Evolutionary conservation across 2,797 vertebrate genomes (phyloP).

Genomic region (Schizothorax lantsangensis): DNA sequence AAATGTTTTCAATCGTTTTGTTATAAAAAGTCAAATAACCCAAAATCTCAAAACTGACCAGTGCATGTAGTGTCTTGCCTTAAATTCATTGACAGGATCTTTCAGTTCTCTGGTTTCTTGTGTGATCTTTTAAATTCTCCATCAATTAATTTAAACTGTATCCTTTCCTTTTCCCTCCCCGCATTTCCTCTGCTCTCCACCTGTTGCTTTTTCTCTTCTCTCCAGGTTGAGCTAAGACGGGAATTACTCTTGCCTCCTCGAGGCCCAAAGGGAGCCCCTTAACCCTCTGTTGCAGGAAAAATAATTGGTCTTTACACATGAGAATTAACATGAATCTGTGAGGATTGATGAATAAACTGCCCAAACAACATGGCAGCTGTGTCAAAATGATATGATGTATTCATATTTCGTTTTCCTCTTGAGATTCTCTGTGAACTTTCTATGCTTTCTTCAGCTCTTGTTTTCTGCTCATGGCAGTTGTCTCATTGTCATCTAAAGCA

Average conservation of each 20-base stretch:
- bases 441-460: slow-evolving; percentile 12
- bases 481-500: not conserved
- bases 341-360: slow-evolving; percentile 1
- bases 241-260: slow-evolving; percentile 5
- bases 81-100: not conserved
- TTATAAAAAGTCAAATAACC: not conserved
- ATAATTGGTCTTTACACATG: slow-evolving; percentile 46
- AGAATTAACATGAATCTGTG: slow-evolving; percentile 11
- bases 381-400: not conserved
- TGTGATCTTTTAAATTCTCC: slow-evolving; percentile 13
- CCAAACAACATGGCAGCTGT: not conserved
- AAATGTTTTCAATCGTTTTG: not conserved
- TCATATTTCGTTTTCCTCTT: not conserved
- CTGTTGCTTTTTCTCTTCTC: slow-evolving; percentile 64
- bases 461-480: not conserved
- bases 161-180: slow-evolving; percentile 63
- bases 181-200: slow-evolving; percentile 50
- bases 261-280: slow-evolving; percentile 54
- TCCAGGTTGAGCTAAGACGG: slow-evolving; percentile 57
- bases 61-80: not conserved
- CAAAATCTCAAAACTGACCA: not conserved
- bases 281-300: slow-evolving; percentile 76
- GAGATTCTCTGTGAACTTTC: not conserved
- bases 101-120: slow-evolving; percentile 19
- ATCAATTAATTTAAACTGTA: slow-evolving; percentile 56